These are phyloP conservation scores for Tetragnatha montana DNA, from an alignment of 2,888 invertebrate species.

Conservation along the genomic window DNA sequence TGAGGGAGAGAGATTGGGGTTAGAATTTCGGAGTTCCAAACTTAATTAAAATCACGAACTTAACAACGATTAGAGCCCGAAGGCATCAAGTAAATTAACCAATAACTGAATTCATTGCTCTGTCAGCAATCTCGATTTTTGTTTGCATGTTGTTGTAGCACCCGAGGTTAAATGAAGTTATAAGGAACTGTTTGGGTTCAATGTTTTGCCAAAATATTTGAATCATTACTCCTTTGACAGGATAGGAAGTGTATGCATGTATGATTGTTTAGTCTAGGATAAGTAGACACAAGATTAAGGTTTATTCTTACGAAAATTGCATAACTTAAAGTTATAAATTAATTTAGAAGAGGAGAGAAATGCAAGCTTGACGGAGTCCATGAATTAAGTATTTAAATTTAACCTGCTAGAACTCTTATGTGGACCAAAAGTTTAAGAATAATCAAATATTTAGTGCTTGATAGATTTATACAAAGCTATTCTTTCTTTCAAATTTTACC, in stretches of 20 bases:
- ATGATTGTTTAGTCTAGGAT: not conserved
- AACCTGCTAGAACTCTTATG: not conserved
- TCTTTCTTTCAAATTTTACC: too few relatives aligned
- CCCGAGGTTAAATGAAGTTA: constrained; percentile 2
- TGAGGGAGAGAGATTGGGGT: not conserved
- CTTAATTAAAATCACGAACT: constrained; percentile 38
- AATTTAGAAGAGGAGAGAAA: not conserved
- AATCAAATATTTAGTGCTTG: not conserved
- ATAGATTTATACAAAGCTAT: too few relatives aligned
- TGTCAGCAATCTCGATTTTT: constrained; percentile 13
- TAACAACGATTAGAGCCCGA: constrained; percentile 20
- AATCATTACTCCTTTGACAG: not conserved
- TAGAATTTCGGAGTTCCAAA: not conserved
- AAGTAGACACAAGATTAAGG: not conserved
- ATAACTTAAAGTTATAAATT: not conserved
- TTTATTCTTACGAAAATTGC: not conserved
- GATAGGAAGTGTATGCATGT: not conserved
- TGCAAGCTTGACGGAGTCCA: not conserved
- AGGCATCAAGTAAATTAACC: constrained; percentile 30
- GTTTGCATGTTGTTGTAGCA: not conserved
- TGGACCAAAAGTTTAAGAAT: not conserved
- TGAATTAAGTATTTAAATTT: not conserved
- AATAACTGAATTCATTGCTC: not conserved
- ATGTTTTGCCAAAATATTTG: not conserved
- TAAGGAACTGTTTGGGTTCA: not conserved